Conservation (phyloP, 2,797 vertebrate genomes). For the Coregonus ussuriensis region DNA sequence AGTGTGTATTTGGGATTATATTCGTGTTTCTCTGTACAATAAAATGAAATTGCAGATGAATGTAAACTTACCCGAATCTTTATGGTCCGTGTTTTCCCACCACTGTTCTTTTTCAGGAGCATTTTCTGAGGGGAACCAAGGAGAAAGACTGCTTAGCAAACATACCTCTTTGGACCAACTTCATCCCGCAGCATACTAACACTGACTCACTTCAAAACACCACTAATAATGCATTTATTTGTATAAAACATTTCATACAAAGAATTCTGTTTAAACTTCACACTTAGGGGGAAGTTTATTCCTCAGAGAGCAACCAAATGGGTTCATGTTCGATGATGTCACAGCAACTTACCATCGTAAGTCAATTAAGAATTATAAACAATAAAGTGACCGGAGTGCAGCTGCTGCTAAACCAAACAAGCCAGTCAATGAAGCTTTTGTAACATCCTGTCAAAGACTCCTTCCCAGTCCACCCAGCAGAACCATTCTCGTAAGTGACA, state of each 20-base stretch:
- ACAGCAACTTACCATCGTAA: neutral
- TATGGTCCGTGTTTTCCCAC: slow-evolving; percentile 85
- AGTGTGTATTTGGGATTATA: neutral
- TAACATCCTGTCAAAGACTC: slow-evolving; percentile 69
- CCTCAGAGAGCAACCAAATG: neutral
- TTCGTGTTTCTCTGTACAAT: slow-evolving; percentile 2
- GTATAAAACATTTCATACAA: neutral
- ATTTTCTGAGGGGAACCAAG: slow-evolving; percentile 84
- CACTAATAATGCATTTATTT: neutral
- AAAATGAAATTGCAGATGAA: slow-evolving; percentile 3
- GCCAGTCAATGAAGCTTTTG: slow-evolving; percentile 57
- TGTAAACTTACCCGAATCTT: slow-evolving; percentile 85
- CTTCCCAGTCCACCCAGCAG: slow-evolving; percentile 54
- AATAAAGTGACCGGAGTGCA: slow-evolving; percentile 55
- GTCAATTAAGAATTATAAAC: slow-evolving; percentile 32
- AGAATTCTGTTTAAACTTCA: neutral
- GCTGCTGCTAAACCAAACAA: slow-evolving; percentile 61
- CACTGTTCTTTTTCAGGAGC: slow-evolving; percentile 90
- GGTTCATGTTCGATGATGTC: neutral
- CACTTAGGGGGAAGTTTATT: neutral
- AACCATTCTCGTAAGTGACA: slow-evolving; percentile 34
- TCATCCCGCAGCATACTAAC: neutral
- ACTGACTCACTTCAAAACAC: neutral
- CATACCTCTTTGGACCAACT: neutral
- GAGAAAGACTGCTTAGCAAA: slow-evolving; percentile 33